phyloP scores from a whole-genome alignment of 2,113 vertebrate species.

The Salvelinus alpinus region DNA sequence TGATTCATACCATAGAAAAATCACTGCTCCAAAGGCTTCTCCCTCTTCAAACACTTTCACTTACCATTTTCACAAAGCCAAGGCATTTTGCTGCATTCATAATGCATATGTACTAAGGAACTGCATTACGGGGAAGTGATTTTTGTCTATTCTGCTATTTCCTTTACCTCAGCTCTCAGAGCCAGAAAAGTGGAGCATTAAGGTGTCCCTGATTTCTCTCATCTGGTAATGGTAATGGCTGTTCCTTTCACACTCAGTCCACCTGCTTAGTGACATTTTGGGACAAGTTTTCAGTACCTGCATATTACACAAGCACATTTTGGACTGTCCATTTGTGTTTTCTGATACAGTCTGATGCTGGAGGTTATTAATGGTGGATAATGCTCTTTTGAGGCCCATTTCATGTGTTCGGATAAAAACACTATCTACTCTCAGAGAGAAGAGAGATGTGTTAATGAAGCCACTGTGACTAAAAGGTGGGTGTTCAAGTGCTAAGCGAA shows the following conservation, averaged over 20 bases:
- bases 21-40: slow-evolving; percentile 12
- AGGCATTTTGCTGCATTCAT: slow-evolving; percentile 62
- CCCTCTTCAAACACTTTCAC: slow-evolving; percentile 28
- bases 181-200: slow-evolving; percentile 53
- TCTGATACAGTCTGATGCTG: slow-evolving; percentile 26
- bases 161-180: slow-evolving; percentile 46
- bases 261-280: slow-evolving; percentile 26
- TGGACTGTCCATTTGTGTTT: slow-evolving; percentile 55
- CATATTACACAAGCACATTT: slow-evolving; percentile 50
- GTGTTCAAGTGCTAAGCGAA: slow-evolving; percentile 46
- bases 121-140: slow-evolving; percentile 66
- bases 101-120: slow-evolving; percentile 69
- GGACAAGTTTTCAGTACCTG: slow-evolving; percentile 23
- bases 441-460: slow-evolving; percentile 54
- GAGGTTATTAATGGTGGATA: slow-evolving; percentile 24
- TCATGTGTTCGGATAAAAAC: slow-evolving; percentile 34
- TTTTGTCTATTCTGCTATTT: slow-evolving; percentile 46
- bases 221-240: slow-evolving; percentile 63
- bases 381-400: slow-evolving; percentile 33
- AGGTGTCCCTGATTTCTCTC: slow-evolving; percentile 55
- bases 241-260: slow-evolving; percentile 39
- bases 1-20: slow-evolving; percentile 50
- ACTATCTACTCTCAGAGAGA: slow-evolving; percentile 29
- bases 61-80: slow-evolving; percentile 41
- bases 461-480: slow-evolving; percentile 47